Evolutionary conservation across 2,113 vertebrate species (phyloP), one percentile per base, ranked within the genome.

Genomic region (Anser cygnoides): DNA sequence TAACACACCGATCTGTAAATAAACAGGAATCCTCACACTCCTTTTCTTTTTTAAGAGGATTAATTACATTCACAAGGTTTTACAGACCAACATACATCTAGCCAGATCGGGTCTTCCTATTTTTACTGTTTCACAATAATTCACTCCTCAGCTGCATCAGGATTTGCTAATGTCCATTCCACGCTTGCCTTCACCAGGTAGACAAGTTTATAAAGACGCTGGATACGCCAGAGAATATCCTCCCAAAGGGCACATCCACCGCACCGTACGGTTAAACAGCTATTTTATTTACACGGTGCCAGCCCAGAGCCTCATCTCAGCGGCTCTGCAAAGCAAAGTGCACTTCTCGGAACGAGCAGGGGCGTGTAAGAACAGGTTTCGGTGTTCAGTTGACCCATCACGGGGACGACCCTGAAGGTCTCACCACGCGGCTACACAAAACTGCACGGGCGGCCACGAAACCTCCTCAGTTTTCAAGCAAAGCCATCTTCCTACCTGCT

Each of bases 61-160:
- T 74, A 16, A 14, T 54, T 77, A 19, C 1, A 66, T 9, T 35
- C 33, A 21, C 12, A 8, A 4, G 7, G 11, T 14, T 13, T 4
- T 17, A 65, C 12, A 39, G 67, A 17, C 35, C 41, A 31, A 28
- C 9, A 20, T 19, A 62, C 14, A 33, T 31, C 43, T 26, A 44
- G 19, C 19, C 71, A 82, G 41, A 54, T 11, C 31, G 6, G 89
- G 21, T 11, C 55, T 43, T 8, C 15, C 14, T 29, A 46, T 50
- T 71, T 71, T 37, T 28, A 29, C 13, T 2, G 7, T 41, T 31
- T 43, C 1, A 70, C 50, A 87, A 11, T 29, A 82, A 84, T 6
- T 80, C 44, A 37, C 19, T 43, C 54, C 62, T 70, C 43, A 19
- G 22, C 63, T 0, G 0, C 33, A 20, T 0, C 1, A 1, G 37